Base-by-base conservation (phyloP, 2,797 vertebrate species). In the Cynopterus sphinx region DNA sequence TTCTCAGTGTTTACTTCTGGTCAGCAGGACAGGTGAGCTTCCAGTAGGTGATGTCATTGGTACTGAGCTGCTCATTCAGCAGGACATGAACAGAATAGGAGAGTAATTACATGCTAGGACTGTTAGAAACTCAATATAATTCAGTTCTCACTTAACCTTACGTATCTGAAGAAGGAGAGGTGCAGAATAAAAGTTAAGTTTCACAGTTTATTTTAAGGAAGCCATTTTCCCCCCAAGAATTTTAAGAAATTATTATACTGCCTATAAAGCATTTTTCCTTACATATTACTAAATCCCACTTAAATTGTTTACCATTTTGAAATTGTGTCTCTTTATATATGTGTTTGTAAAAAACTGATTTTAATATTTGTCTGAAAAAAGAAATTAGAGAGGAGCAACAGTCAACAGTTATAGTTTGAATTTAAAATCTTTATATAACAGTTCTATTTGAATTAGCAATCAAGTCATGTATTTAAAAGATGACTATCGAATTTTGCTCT, bases 401-500 rank as follows among this genome's bases (percentile, higher is more conserved):
- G 68, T 93, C 19, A 88, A n/a, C 6, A 73, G 6, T 73, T 59
- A 67, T 2, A 78, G 70, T 82, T 82, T 86, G 13, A 74, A 55
- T 86, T 93, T 86, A 86, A 95, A 92, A 94, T 73, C 22, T 3
- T 73, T 89, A 94, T 73, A 36, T 93, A 94, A 49, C 31, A 57
- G 4, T 86, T 85, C 43, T 85, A 28, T 95, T 87, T 95, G 73
- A 88, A 95, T 96, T 33, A 78, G 12, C 57, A 89, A 90, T 90
- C 51, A 91, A 96, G 36, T 24, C 70, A 71, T 82, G 73, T 90
- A 94, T 92, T 95, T 28, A 26, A 90, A 96, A 88, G 39, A 46
- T 96, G 92, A 88, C 86, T 83, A 94, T 86, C 43, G 17, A 93
- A 86, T 97, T 94, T 97, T 94, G 87, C 93, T 86, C 57, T 96